Percentiles rank a stretch among this genome's conserved stretches.
Conservation (phyloP, 2,113 vertebrate species). For the Typhlomys cinereus region DNA sequence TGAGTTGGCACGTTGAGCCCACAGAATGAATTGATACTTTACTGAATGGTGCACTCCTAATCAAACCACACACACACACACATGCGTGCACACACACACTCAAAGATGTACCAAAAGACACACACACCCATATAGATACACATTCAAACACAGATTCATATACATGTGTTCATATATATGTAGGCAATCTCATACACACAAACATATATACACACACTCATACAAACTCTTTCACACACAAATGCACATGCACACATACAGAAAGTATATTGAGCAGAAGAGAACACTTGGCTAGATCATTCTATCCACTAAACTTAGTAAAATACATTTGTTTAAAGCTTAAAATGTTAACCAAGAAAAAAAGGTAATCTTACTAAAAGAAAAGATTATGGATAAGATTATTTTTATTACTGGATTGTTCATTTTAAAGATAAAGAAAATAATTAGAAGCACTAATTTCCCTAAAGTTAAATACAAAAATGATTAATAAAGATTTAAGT, state of each 20-base stretch:
- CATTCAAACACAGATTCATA: not conserved
- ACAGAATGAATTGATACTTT: not conserved
- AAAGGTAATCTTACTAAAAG: slow-evolving; percentile 1
- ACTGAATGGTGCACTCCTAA: not conserved
- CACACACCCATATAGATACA: not conserved
- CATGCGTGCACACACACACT: not conserved
- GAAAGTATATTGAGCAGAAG: too few relatives aligned
- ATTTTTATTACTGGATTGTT: slow-evolving; percentile 22
- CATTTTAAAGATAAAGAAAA: slow-evolving; percentile 79
- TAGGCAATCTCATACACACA: not conserved
- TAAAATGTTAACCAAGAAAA: not conserved
- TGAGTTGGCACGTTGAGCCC: not conserved
- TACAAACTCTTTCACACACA: not conserved
- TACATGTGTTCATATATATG: not conserved
- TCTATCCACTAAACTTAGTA: slow-evolving; percentile 7
- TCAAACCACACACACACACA: not conserved
- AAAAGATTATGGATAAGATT: not conserved
- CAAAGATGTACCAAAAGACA: too few relatives aligned
- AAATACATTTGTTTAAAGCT: slow-evolving; percentile 28
- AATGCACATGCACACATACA: not conserved
- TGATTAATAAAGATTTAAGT: slow-evolving; percentile 79
- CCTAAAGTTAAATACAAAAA: slow-evolving; percentile 77
- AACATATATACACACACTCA: not conserved
- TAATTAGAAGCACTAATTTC: slow-evolving; percentile 81
- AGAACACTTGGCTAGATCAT: not conserved